These are phyloP conservation scores for Tinamus major DNA, from an alignment of 2,797 vertebrate species.

Conservation along the genomic window DNA sequence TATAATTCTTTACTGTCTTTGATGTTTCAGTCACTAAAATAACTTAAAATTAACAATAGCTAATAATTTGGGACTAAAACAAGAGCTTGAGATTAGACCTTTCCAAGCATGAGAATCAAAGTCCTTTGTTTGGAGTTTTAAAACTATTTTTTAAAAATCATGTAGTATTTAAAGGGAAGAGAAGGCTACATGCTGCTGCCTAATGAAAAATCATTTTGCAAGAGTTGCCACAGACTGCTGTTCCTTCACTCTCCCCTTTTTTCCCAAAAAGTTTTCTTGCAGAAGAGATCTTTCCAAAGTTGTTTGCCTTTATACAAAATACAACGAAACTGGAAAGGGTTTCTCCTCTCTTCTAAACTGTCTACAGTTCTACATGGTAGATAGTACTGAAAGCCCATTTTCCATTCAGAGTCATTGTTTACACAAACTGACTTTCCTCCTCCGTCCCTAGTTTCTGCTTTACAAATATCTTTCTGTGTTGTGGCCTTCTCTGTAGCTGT, in stretches of 20 bases:
- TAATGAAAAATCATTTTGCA: background rate
- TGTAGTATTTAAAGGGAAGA: background rate
- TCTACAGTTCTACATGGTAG: background rate
- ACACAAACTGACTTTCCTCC: background rate
- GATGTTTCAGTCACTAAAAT: constrained; percentile 9
- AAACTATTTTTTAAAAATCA: background rate
- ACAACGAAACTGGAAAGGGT: rapidly evolving
- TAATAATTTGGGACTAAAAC: background rate
- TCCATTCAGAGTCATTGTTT: background rate
- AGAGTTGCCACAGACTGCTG: background rate
- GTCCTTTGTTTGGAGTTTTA: background rate
- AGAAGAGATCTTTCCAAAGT: background rate
- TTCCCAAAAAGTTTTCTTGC: background rate
- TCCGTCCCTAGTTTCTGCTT: background rate
- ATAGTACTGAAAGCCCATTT: background rate
- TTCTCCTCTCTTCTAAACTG: background rate
- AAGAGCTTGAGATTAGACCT: background rate
- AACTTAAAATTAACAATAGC: constrained; percentile 18
- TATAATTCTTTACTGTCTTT: constrained; percentile 30
- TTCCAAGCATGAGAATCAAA: background rate
- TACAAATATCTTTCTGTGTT: background rate
- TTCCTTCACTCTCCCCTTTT: background rate
- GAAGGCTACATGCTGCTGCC: background rate
- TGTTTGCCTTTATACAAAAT: background rate
- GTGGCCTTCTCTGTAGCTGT: background rate